A percentile compares a stretch with the other conserved stretches of the same genome.
These are phyloP conservation scores for Parauchenoglanis ngamensis DNA, from an alignment of 2,797 vertebrate genomes.

Conservation along the genomic window DNA sequence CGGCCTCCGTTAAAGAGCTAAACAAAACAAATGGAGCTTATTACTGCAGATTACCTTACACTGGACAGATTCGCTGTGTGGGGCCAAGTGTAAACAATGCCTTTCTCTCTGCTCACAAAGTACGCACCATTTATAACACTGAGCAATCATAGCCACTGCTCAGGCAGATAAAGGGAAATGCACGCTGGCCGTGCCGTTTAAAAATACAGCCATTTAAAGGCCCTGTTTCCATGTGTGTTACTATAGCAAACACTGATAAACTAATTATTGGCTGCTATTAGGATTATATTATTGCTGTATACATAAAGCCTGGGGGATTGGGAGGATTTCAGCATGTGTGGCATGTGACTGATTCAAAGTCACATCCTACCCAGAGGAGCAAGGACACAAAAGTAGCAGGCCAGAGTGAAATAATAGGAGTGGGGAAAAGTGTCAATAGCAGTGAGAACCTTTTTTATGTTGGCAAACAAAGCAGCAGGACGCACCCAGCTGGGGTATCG, in stretches of 20 bases:
- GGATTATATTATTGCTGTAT: conserved; percentile 64
- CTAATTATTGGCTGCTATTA: conserved; percentile 69
- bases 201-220: conserved; percentile 76
- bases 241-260: conserved; percentile 83
- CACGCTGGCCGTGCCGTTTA: conserved; percentile 69
- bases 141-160: conserved; percentile 74
- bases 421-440: conserved; percentile 9
- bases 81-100: conserved; percentile 82
- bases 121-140: conserved; percentile 82
- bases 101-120: conserved; percentile 76
- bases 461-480: conserved; percentile 25
- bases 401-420: conserved; percentile 31
- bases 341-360: conserved; percentile 49
- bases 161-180: conserved; percentile 77
- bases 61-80: conserved; percentile 83
- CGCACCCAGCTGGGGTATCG: conserved; percentile 13
- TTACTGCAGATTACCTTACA: conserved; percentile 87
- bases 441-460: conserved; percentile 10
- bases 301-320: conserved; percentile 64
- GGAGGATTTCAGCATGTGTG: conserved; percentile 52
- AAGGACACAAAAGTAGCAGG: conserved; percentile 45
- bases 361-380: conserved; percentile 26
- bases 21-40: conserved; percentile 93
- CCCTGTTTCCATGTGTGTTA: conserved; percentile 76
- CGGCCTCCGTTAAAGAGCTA: conserved; percentile 79